Evolutionary conservation across 2,888 invertebrate species (phyloP), one percentile per base, ranked within the genome.

Genomic region (Oscheius myriophilus): DNA sequence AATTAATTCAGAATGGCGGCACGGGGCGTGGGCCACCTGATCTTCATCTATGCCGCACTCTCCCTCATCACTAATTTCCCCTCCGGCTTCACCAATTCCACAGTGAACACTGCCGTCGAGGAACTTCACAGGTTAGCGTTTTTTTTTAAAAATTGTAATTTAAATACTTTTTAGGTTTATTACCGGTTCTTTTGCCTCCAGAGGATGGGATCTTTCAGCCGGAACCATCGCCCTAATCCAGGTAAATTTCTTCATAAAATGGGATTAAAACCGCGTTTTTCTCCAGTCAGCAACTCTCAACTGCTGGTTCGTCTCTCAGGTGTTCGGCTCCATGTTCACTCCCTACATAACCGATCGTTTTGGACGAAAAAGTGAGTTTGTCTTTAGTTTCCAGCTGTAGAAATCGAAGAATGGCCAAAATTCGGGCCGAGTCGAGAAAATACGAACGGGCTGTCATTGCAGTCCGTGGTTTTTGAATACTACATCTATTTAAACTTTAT

Each of bases 1-100:
- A 16, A 7, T 49, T 33, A n/a, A 25, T 46, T 49, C 61, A 61
- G 61, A 33, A 61, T 61, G 61, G 21, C 61, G 49, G 33, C 45
- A 16, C 46, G 61, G 49, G 49, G 46, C 46, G 49, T 61, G 21
- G 4, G 46, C 26, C 71, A 72, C 14, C 74, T 80, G 16, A 68
- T 82, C 39, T 53, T 70, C 16, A 79, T 83, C 54, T 81, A 81
- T 62, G 76, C 72, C 21, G 68, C 71, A 3, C 77, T 83, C 43
- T 76, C 82, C n/a, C 71, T 75, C 54, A 79, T 82, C 72, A 83
- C 83, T 61, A 83, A 83, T 63, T 83, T 83, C 59, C 83, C 83
- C 18, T 81, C 81, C 7, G 83, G 81, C 52, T 83, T 82, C 74
- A 83, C 82, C 26, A 82, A 83, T 67, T 81, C 82, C 0, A 78